These are phyloP conservation scores for Eubucco bourcierii DNA, from an alignment of 2,113 vertebrate species.

Conservation along the genomic window DNA sequence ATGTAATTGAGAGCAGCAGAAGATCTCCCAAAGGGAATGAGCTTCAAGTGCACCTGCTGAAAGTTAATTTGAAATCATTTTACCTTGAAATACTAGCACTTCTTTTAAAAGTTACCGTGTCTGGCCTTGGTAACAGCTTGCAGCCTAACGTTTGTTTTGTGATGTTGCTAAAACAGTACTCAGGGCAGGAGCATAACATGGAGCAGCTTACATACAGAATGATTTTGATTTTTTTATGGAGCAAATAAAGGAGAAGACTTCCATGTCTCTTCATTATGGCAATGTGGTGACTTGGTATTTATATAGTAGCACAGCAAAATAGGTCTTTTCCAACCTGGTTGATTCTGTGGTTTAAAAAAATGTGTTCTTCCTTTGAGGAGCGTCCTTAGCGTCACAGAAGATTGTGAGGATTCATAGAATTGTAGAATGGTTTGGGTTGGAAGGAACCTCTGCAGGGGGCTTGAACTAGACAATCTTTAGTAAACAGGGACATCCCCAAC, in stretches of 20 bases:
- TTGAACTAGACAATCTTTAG: too few species aligned
- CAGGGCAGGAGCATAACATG: fast-evolving
- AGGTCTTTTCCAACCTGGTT: not conserved
- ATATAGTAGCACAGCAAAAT: not conserved
- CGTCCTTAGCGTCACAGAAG: not conserved
- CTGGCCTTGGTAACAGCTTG: not conserved
- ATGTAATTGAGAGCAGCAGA: not conserved
- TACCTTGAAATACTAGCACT: not conserved
- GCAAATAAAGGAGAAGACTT: not conserved
- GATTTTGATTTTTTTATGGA: not conserved
- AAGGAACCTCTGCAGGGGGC: not conserved
- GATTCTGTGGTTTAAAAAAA: not conserved
- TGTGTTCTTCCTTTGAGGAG: not conserved
- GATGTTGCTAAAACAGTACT: not conserved
- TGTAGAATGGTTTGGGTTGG: not conserved
- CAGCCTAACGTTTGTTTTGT: not conserved
- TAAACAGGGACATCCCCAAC: too few species aligned
- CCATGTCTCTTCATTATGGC: not conserved
- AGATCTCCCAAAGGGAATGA: not conserved
- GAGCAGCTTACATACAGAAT: not conserved
- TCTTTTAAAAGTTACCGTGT: not conserved
- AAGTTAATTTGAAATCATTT: not conserved
- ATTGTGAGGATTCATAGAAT: not conserved
- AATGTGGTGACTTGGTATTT: not conserved
- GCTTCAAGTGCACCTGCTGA: not conserved